Evolutionary conservation across 2,888 invertebrate species (phyloP), one percentile per base, ranked within the genome.

Genomic region (Chirona hameri): DNA sequence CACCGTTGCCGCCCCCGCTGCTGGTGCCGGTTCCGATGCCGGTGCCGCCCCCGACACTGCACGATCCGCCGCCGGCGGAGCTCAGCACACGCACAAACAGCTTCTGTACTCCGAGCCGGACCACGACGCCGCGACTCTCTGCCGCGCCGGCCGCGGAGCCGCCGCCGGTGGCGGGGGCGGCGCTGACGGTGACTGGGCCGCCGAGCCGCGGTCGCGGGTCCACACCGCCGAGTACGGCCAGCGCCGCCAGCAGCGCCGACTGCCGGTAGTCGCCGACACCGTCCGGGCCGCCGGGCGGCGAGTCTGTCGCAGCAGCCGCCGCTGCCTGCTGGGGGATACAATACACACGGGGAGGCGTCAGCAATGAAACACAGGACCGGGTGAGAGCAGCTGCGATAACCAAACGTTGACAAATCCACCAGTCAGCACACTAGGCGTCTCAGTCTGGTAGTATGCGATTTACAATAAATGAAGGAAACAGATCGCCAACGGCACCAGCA

Each of bases 121-220:
- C 80, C 52, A 80, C 80, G 52, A 55, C 29, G 27, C 80, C 80
- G 15, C 18, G 52, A 15, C 15, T 52, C 12, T 52, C 52, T 18
- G 52, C 31, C 21, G 65, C 65, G 9, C n/a, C 52, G 12, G 52
- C 52, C 12, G 15, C 52, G 39, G 39, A 5, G 52, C 52, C 52
- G 3, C 52, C 52, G 52, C 52, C 52, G 52, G 52, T 15, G 52
- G 52, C 52, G 52, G 52, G 52, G 15, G 52, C 52, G 52, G 52
- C 52, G 52, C 15, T 12, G 52, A 52, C 52, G 12, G 52, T 52
- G 52, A 52, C 52, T 4, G 52, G 87, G 0, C 92, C 91, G 0
- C 95, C 95, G 5, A 95, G 91, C 81, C 94, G 90, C 0, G 93
- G 92, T 69, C 94, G 88, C 27, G 90, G 89, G 87, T 95, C 95